Percentiles rank a stretch among this genome's conserved stretches.
Evolutionary conservation across 1,140 invertebrate genomes (phyloP).

Genomic region (Drosophila ficusphila): DNA sequence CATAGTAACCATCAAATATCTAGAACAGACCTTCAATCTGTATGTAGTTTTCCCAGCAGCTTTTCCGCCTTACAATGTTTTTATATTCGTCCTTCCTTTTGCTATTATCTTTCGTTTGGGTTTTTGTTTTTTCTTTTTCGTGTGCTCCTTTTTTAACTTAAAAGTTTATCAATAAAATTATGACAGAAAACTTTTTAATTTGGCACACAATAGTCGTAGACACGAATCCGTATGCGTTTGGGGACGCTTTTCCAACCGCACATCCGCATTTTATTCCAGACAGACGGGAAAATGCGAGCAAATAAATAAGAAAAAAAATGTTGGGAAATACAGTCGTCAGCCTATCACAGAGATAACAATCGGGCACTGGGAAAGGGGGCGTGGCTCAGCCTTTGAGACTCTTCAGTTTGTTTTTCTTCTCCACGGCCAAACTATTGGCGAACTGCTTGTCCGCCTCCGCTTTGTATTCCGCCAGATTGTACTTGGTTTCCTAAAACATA

Average conservation of each 20-base stretch:
- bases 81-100: slow-evolving; percentile 1
- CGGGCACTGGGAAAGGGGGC: slow-evolving; percentile 24
- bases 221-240: slow-evolving; percentile 39
- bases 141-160: slow-evolving; percentile 33
- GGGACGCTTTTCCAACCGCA: slow-evolving; percentile 18
- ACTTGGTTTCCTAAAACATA: slow-evolving; percentile 61
- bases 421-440: slow-evolving; percentile 73
- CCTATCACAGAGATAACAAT: slow-evolving; percentile 55
- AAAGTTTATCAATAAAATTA: slow-evolving; percentile 83
- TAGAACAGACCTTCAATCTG: background rate
- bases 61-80: background rate
- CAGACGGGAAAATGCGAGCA: background rate
- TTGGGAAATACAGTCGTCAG: slow-evolving; percentile 10
- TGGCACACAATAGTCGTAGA: slow-evolving; percentile 68
- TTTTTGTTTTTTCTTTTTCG: slow-evolving; percentile 33
- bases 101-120: slow-evolving; percentile 20
- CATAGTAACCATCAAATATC: background rate
- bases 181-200: slow-evolving; percentile 81
- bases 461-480: slow-evolving; percentile 74
- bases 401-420: slow-evolving; percentile 76
- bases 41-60: background rate
- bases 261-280: slow-evolving; percentile 36
- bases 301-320: slow-evolving; percentile 44
- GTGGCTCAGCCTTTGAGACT: slow-evolving; percentile 56
- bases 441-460: slow-evolving; percentile 73